Evolutionary conservation across 2,888 invertebrate species (phyloP).

Genomic region (Hipparchia sbordonii): DNA sequence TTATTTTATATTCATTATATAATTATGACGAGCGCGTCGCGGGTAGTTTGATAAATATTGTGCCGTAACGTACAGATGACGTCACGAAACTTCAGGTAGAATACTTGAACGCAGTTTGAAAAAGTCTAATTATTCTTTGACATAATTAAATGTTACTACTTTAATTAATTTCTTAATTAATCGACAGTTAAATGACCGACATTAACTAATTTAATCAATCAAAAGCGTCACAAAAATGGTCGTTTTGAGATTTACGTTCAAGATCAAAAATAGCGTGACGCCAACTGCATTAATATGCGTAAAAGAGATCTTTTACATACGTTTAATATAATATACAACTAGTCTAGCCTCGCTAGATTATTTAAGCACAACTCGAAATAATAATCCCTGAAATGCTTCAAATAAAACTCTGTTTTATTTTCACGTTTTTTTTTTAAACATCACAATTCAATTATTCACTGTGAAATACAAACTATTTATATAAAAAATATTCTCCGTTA

Average conservation of each 20-base stretch:
- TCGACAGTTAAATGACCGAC: neutral
- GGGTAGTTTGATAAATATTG: constrained; percentile 58
- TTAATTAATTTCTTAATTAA: neutral
- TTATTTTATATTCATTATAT: constrained; percentile 33
- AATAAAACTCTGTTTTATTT: constrained; percentile 82
- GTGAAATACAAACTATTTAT: constrained; percentile 69
- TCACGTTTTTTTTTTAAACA: constrained; percentile 47
- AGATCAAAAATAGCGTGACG: neutral
- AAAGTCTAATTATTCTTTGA: neutral
- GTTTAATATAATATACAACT: constrained; percentile 38
- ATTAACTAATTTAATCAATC: neutral
- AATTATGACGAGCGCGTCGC: constrained; percentile 75
- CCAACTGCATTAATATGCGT: constrained; percentile 39
- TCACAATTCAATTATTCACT: constrained; percentile 75
- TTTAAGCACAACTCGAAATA: constrained; percentile 74
- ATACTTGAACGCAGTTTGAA: neutral
- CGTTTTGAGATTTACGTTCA: too few species aligned
- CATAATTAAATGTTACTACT: too few species aligned
- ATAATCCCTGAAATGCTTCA: constrained; percentile 77
- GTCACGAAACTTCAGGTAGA: constrained; percentile 8
- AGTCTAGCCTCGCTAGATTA: constrained; percentile 76
- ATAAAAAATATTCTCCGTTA: constrained; percentile 69
- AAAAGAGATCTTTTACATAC: constrained; percentile 58
- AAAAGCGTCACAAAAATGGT: neutral
- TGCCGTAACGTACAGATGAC: constrained; percentile 51